These are phyloP conservation scores for Spea bombifrons DNA, from an alignment of 2,113 vertebrate species.

Conservation along the genomic window DNA sequence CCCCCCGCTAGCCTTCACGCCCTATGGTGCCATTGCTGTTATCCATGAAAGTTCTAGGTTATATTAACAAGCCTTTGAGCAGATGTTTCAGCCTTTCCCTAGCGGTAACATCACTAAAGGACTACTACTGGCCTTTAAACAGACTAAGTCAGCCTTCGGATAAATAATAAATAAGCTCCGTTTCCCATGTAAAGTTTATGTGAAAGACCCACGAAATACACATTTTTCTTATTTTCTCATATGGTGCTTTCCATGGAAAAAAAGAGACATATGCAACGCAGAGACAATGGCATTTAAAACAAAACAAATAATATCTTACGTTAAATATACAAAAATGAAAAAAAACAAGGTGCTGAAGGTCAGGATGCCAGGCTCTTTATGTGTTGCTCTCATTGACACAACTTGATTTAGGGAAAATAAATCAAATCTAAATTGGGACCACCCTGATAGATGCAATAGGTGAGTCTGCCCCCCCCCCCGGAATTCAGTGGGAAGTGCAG, in stretches of 20 bases:
- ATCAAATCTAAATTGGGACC: conserved; percentile 21
- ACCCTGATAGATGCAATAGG: conserved; percentile 13
- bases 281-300: neutral
- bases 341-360: neutral
- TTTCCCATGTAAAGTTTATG: neutral
- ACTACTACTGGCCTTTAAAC: neutral
- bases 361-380: neutral
- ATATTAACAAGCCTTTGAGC: too few species aligned
- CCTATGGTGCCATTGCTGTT: too few species aligned
- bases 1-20: too few species aligned
- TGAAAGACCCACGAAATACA: conserved; percentile 1
- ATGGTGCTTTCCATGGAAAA: neutral
- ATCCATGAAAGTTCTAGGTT: too few species aligned
- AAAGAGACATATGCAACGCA: conserved; percentile 15
- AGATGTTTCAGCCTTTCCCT: too few species aligned
- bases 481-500: too few species aligned
- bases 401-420: conserved; percentile 21
- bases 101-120: too few species aligned
- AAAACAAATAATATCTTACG: conserved; percentile 26
- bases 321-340: conserved; percentile 33
- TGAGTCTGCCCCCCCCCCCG: too few species aligned
- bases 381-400: neutral
- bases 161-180: neutral
- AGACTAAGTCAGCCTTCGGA: neutral
- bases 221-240: conserved; percentile 7